Conservation (phyloP, 2,797 vertebrate species). For the Rhinogobio ventralis region DNA sequence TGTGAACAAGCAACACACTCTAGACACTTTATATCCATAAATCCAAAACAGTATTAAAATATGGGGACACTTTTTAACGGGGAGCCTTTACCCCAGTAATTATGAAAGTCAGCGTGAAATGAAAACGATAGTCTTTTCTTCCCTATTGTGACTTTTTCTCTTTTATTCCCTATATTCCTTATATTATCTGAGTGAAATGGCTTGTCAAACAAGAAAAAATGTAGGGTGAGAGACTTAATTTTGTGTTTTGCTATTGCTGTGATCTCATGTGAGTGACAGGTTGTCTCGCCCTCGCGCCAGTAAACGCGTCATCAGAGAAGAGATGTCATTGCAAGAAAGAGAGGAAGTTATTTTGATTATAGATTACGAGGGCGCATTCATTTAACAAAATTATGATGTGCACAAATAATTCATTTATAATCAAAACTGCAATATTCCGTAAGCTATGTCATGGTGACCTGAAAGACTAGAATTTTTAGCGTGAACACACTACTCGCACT, state of each 20-base stretch:
- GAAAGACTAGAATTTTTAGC: not conserved
- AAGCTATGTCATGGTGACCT: not conserved
- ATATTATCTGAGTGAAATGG: not conserved
- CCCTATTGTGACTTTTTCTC: not conserved
- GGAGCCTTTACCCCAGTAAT: too few species aligned
- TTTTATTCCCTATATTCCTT: too few species aligned
- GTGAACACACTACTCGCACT: not conserved
- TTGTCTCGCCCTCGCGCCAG: not conserved
- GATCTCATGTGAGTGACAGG: not conserved
- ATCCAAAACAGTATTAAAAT: not conserved
- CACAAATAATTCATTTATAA: not conserved
- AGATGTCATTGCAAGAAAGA: not conserved
- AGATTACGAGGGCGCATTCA: not conserved
- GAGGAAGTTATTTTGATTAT: too few species aligned
- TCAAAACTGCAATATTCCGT: not conserved
- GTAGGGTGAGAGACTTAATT: too few species aligned
- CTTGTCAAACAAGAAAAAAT: not conserved
- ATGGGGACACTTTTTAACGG: not conserved
- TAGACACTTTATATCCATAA: too few species aligned
- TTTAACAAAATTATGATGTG: not conserved
- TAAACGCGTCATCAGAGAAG: not conserved
- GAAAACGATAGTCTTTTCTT: not conserved
- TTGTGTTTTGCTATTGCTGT: not conserved
- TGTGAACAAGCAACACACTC: not conserved
- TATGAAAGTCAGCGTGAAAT: too few species aligned